Evolutionary conservation across 2,113 vertebrate genomes (phyloP), one percentile per base, ranked within the genome.

Genomic region (Benitochromis conjunctus): DNA sequence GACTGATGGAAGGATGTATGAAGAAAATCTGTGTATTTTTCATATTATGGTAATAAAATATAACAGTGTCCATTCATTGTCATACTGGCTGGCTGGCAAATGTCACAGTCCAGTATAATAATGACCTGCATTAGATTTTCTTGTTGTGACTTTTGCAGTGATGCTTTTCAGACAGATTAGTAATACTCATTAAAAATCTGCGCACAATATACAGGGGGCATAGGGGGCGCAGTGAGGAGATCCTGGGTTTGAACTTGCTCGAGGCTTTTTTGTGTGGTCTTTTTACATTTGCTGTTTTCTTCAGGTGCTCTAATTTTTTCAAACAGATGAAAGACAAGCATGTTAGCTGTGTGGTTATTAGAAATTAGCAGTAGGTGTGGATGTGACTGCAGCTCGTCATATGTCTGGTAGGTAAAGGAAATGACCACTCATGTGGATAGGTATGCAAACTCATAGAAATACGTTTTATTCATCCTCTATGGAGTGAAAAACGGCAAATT

Each of bases 121-220:
- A 62, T 38, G 74, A 43, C 41, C 77, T 79, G 55, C 19, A 31
- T 77, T 80, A 36, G 31, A 51, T 84, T 82, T 74, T 55, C 54
- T 58, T 81, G 43, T 21, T 83, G 18, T 9, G 46, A n/a, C 13
- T 46, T 7, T 0, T 46, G 66, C 66, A 82, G 29, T 56, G 60
- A 86, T 77, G 84, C 56, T 81, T 88, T 86, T 90, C 81, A 89
- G 58, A 86, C 64, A 80, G 55, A 87, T 90, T 88, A 86, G 89
- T 88, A 86, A 12, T 24, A 60, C 66, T 86, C 80, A 90, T 87
- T 88, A 91, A 88, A 90, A 86, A 16, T 76, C 46, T 38, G 58
- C 16, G 46, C 21, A 71, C 43, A 74, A 14, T 43, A 24, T 43
- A 14, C 38, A 2, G 38, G 38, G 12, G n/a, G 38, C 38, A 24